phyloP scores from a whole-genome alignment of 2,113 vertebrate species.

The Ammodytes dubius region DNA sequence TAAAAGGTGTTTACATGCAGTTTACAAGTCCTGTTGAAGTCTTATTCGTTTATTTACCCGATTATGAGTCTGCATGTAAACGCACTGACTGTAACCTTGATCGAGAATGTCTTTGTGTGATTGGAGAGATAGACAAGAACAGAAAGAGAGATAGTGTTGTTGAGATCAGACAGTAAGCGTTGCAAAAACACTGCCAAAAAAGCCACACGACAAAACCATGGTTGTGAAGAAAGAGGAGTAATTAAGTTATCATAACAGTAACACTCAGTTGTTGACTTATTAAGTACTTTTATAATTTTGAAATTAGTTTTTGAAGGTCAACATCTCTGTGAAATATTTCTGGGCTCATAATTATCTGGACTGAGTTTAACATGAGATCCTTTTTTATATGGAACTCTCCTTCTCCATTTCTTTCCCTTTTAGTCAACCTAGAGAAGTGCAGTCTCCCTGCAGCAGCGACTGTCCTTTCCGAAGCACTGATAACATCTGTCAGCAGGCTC shows the following conservation, averaged over 20 bases:
- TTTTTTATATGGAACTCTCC: not conserved
- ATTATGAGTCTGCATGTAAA: not conserved
- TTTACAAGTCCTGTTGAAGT: no score
- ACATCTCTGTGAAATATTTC: not conserved
- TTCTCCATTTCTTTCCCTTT: not conserved
- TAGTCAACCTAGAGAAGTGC: not conserved
- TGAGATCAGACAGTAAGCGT: not conserved
- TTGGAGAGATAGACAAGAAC: not conserved
- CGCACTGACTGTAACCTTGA: conserved; percentile 5
- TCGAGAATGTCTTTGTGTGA: not conserved
- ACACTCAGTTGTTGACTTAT: not conserved
- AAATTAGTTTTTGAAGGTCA: not conserved
- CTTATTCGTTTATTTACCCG: no score
- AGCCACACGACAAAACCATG: not conserved
- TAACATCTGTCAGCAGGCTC: conserved; percentile 50
- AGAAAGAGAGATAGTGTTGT: not conserved
- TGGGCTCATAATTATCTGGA: not conserved
- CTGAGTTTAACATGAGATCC: not conserved
- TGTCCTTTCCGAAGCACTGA: conserved; percentile 24
- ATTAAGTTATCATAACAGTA: not conserved
- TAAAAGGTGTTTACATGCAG: no score
- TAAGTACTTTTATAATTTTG: not conserved
- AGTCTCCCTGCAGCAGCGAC: conserved; percentile 17
- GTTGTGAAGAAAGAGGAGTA: not conserved
- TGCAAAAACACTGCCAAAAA: not conserved